Conservation (phyloP, 2,113 vertebrate species). For the Plectropomus leopardus region DNA sequence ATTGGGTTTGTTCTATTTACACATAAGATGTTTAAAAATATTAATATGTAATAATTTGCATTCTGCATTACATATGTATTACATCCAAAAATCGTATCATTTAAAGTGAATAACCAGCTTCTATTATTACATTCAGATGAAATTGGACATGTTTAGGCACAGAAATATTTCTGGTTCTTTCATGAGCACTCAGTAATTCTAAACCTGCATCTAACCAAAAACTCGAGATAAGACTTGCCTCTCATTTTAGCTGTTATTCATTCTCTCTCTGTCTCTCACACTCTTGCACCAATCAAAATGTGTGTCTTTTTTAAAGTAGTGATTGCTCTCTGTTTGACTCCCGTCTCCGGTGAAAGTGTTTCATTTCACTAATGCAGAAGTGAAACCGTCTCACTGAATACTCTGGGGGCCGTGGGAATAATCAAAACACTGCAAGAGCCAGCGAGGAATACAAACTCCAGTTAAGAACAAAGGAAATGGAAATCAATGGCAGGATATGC, state of each 20-base stretch:
- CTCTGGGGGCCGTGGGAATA: slow-evolving; percentile 72
- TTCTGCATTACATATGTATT: slow-evolving; percentile 10
- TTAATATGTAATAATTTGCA: slow-evolving; percentile 1
- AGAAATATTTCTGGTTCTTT: slow-evolving; percentile 11
- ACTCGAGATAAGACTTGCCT: slow-evolving; percentile 1
- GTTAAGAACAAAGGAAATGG: slow-evolving; percentile 79
- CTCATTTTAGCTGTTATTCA: slow-evolving; percentile 33
- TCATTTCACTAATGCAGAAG: slow-evolving; percentile 78
- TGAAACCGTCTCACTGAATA: slow-evolving; percentile 74
- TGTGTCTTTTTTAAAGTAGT: slow-evolving; percentile 43
- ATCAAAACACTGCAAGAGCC: slow-evolving; percentile 70
- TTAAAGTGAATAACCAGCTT: not conserved
- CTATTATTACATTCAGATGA: not conserved
- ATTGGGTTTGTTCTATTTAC: slow-evolving; percentile 10
- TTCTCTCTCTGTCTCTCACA: slow-evolving; percentile 18
- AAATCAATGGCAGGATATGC: slow-evolving; percentile 81
- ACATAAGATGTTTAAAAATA: not conserved
- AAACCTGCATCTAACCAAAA: slow-evolving; percentile 9
- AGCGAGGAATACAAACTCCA: slow-evolving; percentile 73
- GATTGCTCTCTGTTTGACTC: slow-evolving; percentile 68
- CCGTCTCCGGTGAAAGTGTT: slow-evolving; percentile 69
- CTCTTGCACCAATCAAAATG: slow-evolving; percentile 54
- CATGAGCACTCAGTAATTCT: not conserved
- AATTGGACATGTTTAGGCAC: not conserved
- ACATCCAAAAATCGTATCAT: not conserved